A percentile compares a stretch with the other conserved stretches of the same genome.
Conservation (phyloP, 2,797 vertebrate species). For the Schizothorax lantsangensis region DNA sequence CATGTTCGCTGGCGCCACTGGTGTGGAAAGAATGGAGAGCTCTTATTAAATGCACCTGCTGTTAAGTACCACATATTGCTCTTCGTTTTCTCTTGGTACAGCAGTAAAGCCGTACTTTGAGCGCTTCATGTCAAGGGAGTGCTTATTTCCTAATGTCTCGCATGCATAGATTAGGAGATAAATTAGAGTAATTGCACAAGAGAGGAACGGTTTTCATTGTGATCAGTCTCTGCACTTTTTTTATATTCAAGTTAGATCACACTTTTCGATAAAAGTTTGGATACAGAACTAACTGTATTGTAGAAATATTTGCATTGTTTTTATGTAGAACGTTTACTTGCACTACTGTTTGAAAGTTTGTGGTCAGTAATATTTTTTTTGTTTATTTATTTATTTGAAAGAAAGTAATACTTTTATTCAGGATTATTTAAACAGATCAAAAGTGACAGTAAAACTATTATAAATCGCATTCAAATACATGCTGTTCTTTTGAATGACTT, state of each 20-base stretch:
- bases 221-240: neutral
- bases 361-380: neutral
- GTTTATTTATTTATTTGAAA: neutral
- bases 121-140: constrained; percentile 63
- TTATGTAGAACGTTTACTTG: neutral
- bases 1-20: constrained; percentile 28
- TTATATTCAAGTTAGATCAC: neutral
- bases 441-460: neutral
- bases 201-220: neutral
- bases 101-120: constrained; percentile 56
- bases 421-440: neutral
- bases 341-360: neutral
- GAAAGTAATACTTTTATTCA: neutral
- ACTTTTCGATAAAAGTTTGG: neutral
- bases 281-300: neutral
- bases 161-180: constrained; percentile 48
- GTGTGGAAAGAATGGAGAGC: constrained; percentile 29
- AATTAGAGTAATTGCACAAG: constrained; percentile 40
- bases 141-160: constrained; percentile 51
- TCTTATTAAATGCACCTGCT: constrained; percentile 58
- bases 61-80: constrained; percentile 59
- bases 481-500: neutral
- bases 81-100: constrained; percentile 61
- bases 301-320: neutral
- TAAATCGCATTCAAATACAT: neutral